phyloP scores from a whole-genome alignment of 1,140 invertebrate species.

The Eubasilissa regina region DNA sequence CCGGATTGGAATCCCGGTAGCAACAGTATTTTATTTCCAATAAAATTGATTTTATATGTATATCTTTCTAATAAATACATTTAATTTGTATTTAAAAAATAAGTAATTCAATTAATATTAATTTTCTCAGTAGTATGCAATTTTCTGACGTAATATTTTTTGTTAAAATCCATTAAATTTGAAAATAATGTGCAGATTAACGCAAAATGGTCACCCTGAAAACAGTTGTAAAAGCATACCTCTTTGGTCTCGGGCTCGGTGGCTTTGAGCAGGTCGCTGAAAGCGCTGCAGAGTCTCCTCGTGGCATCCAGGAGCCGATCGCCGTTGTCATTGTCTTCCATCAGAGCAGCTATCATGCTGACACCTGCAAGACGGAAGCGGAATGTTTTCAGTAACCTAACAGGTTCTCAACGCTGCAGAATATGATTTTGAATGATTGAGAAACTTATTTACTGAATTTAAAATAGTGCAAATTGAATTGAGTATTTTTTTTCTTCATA shows the following conservation, averaged over 20 bases:
- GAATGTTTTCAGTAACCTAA: neutral
- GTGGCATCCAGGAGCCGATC: conserved; percentile 94
- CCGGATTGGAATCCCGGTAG: too few relatives aligned
- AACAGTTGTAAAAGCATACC: too few relatives aligned
- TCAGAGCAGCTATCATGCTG: conserved; percentile 94
- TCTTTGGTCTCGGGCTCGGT: conserved; percentile 95
- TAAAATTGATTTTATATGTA: too few relatives aligned
- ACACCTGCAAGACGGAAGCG: conserved; percentile 72
- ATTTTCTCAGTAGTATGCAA: too few relatives aligned
- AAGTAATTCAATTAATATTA: too few relatives aligned
- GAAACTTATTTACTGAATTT: neutral
- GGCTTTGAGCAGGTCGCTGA: conserved; percentile 94
- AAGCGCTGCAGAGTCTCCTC: conserved; percentile 91
- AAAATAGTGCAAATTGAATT: neutral
- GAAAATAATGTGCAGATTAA: too few relatives aligned
- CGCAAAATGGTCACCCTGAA: too few relatives aligned
- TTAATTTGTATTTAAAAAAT: too few relatives aligned
- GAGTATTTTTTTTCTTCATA: neutral
- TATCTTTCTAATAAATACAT: too few relatives aligned
- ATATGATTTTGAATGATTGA: neutral
- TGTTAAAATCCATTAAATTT: too few relatives aligned
- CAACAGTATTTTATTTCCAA: too few relatives aligned
- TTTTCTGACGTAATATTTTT: too few relatives aligned
- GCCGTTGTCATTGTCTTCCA: conserved; percentile 87
- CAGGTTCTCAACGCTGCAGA: neutral